Conservation (phyloP, 1,140 invertebrate species). For the Copidosoma floridanum region DNA sequence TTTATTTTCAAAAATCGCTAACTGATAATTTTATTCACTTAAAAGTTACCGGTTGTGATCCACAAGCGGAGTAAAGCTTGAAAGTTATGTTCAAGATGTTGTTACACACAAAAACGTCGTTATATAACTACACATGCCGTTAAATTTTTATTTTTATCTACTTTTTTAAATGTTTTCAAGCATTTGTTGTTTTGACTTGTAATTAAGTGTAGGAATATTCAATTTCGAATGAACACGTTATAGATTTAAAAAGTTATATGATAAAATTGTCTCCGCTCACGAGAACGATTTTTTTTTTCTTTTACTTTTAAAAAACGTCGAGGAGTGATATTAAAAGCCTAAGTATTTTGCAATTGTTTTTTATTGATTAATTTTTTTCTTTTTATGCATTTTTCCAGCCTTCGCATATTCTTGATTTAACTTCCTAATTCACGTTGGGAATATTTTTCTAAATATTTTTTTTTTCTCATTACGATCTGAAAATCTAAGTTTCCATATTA, state of each 20-base stretch:
- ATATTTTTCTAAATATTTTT: neutral
- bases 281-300: neutral
- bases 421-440: no score
- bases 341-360: no score
- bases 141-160: neutral
- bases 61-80: conserved; percentile 16
- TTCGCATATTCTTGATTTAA: neutral
- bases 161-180: neutral
- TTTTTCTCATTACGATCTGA: neutral
- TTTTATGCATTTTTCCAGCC: neutral
- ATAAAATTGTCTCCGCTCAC: conserved; percentile 5
- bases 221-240: conserved; percentile 10
- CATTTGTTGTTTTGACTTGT: neutral
- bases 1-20: neutral
- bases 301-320: neutral
- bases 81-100: neutral
- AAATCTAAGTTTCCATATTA: neutral
- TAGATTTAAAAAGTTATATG: conserved; percentile 13
- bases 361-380: neutral
- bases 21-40: neutral
- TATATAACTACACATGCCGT: neutral
- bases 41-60: conserved; percentile 3
- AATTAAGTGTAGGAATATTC: neutral
- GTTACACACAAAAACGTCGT: conserved; percentile 14
- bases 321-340: conserved; percentile 3